These are phyloP conservation scores for Rhea pennata DNA, from an alignment of 2,113 vertebrate genomes.

Conservation along the genomic window DNA sequence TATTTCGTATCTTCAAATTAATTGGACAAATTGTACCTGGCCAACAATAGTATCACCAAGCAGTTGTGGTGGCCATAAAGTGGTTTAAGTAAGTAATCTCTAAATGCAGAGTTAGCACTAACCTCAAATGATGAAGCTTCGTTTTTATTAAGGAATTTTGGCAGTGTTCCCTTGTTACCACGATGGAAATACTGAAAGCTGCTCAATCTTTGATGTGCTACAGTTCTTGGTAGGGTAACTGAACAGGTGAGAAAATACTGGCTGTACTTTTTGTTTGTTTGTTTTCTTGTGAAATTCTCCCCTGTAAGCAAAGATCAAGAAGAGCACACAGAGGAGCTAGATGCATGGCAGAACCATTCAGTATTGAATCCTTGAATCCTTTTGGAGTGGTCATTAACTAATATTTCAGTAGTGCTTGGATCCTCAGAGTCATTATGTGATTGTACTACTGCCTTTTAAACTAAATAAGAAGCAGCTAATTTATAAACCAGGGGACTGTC, in stretches of 20 bases:
- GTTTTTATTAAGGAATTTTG: conserved; percentile 14
- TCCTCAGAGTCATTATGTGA: not conserved
- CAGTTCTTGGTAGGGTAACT: not conserved
- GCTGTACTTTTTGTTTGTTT: not conserved
- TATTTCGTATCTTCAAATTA: not conserved
- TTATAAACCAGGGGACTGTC: not conserved
- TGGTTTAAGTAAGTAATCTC: not conserved
- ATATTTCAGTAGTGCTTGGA: not conserved
- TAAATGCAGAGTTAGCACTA: conserved; percentile 1
- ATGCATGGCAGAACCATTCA: not conserved
- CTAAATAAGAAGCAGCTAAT: not conserved
- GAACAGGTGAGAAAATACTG: not conserved
- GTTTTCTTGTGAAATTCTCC: not conserved
- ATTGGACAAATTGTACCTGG: not conserved
- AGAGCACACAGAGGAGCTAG: not conserved
- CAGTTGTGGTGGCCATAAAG: not conserved
- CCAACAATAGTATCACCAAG: not conserved
- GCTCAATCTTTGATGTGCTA: not conserved
- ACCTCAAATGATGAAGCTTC: not conserved
- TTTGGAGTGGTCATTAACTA: not conserved
- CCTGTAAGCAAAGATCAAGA: not conserved
- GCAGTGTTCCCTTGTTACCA: conserved; percentile 4
- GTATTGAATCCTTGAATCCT: not conserved
- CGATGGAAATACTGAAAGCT: conserved; percentile 23
- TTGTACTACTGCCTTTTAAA: not conserved